Conservation (phyloP, 2,113 vertebrate genomes). For the Chloropsis cyanopogon region DNA sequence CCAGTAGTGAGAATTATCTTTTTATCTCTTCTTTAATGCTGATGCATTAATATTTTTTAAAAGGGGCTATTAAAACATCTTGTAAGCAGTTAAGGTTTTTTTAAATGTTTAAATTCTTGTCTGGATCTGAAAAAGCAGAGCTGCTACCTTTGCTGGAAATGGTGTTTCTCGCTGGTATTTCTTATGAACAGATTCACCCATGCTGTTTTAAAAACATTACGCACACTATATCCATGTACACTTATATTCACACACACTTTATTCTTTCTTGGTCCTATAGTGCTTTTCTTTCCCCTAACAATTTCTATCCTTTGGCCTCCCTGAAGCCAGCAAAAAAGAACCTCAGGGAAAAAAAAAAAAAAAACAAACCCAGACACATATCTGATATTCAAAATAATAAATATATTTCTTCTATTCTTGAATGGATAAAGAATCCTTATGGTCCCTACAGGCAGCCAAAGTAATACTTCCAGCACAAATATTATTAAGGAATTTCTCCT, state of each 20-base stretch:
- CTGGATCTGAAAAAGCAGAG: not conserved
- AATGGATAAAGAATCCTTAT: not conserved
- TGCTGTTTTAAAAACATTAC: not conserved
- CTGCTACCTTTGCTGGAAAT: not conserved
- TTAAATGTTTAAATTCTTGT: not conserved
- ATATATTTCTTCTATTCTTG: not conserved
- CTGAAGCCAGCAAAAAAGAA: not conserved
- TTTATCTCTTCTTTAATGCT: not conserved
- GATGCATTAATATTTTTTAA: not conserved
- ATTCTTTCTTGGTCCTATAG: not conserved
- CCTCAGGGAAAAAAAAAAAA: not conserved
- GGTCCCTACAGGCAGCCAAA: not conserved
- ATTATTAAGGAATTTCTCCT: not conserved
- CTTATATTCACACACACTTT: not conserved
- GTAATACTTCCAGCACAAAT: not conserved
- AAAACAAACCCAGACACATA: not conserved
- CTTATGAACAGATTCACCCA: fast-evolving
- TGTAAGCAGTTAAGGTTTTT: not conserved
- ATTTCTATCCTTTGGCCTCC: not conserved
- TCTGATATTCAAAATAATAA: not conserved
- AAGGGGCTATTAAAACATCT: not conserved
- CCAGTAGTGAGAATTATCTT: not conserved
- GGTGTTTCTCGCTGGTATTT: not conserved
- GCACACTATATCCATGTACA: not conserved
- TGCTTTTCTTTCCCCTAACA: not conserved